Base-by-base conservation (phyloP, 1,140 invertebrate genomes). In the Chironomus striatipennis region DNA sequence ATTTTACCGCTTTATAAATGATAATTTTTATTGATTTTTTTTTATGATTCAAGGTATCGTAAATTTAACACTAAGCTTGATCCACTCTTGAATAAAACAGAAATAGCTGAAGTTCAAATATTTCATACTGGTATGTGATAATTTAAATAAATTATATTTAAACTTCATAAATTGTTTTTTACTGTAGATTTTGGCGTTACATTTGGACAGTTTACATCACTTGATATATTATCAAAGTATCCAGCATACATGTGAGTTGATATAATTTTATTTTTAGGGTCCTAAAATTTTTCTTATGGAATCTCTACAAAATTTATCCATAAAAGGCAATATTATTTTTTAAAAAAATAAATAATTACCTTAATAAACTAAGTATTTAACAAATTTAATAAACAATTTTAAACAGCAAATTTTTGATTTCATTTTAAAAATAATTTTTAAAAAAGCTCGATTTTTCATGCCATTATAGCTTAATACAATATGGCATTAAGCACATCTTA, bases 171-270 rank as follows among this genome's bases (percentile, higher is more conserved):
- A n/a, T 9, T 20, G 9, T 20, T 8, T 20, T 20, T n/a, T n/a
- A n/a, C n/a, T n/a, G n/a, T n/a, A 70, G 65, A 70, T 70, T 70
- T 70, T 6, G 20, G 18, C 20, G 65, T 70, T 20, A 17, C 18
- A 0, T 70, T 70, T 70, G 65, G 65, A 10, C 65, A 70, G 7
- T 70, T 70, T 21, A 70, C 65, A 70, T 70, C 65, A 18, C 65
- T 18, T 20, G 65, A 70, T 20, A 21, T 70, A 18, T 8, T 70
- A 4, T 70, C 65, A 1, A 70, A 70, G 18, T 70, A 70, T 70
- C 65, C 65, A 21, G 20, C 17, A 20, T 70, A 20, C 18, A 70
- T 70, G 65, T 70, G 6, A 21, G 65, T 34, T 34, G 2, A 34
- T 34, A 34, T 34, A 2, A 34, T 34, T 34, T n/a, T n/a, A n/a